Conservation (phyloP, 2,113 vertebrate genomes). For the Cyprinodon tularosa region DNA sequence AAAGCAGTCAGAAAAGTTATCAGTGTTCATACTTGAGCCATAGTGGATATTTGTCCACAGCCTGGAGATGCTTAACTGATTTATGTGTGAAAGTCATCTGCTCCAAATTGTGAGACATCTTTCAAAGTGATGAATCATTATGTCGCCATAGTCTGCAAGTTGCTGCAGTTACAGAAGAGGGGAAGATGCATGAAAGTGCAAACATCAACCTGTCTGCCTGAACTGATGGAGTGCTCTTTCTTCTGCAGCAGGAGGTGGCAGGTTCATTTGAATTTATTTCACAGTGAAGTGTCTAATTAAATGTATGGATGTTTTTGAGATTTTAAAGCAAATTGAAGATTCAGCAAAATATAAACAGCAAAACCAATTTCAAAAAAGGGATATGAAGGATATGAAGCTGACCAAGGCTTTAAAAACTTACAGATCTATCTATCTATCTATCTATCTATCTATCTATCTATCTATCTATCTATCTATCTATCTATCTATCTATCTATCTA, state of each 20-base stretch:
- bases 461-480: no score
- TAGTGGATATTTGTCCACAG: neutral
- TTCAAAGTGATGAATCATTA: neutral
- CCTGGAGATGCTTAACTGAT: neutral
- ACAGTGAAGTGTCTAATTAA: conserved; percentile 3
- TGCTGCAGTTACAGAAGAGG: neutral
- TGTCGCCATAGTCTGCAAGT: neutral
- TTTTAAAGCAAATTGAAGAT: conserved; percentile 17
- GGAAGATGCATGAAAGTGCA: conserved; percentile 21
- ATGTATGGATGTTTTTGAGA: neutral
- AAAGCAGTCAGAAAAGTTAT: neutral
- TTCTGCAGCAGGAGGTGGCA: no score
- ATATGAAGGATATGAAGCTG: neutral
- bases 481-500: no score
- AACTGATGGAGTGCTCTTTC: conserved; percentile 1
- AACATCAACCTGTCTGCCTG: conserved; percentile 30
- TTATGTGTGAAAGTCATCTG: neutral
- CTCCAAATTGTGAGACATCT: neutral
- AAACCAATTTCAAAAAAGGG: conserved; percentile 1
- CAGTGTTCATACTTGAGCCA: neutral
- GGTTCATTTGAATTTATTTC: conserved; percentile 12
- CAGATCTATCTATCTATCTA: no score
- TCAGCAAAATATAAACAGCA: conserved; percentile 18
- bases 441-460: no score
- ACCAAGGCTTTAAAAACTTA: no score